Evolutionary conservation across 2,797 vertebrate species (phyloP), one percentile per base, ranked within the genome.

Genomic region (Oreochromis mossambicus): DNA sequence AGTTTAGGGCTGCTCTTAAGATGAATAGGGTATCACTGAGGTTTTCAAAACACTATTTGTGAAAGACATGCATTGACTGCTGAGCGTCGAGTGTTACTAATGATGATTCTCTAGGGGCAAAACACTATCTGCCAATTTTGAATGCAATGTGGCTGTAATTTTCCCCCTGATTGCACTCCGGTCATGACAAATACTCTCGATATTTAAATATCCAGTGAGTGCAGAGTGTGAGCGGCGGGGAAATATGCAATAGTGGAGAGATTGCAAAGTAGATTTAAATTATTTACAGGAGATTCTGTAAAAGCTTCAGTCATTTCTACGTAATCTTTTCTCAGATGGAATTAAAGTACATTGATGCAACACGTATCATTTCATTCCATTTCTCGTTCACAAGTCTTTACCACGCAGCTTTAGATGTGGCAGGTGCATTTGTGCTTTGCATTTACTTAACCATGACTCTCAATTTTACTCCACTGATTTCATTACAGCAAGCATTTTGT

Each of bases 1-100:
- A 91, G 89, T 95, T 91, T 86, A 86, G 68, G 34, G 76, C 89
- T 76, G 83, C 85, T 87, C 84, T 92, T 84, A 86, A 87, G 87
- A 91, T 89, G 85, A 91, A 92, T 84, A 13, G 82, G 32, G 77
- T 79, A 91, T 88, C 83, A 54, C 50, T 4, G 89, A 89, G 83
- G 77, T 91, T 91, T 92, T 91, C 88, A 81, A 91, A 94, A 88
- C 86, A 82, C 88, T 85, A 84, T 93, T 91, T 90, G 87, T 78
- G 83, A 81, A 86, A 89, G 92, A 87, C 89, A 90, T 88, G 89
- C 87, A 90, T 92, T 92, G 93, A 93, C 89, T 92, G 88, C 88
- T 83, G 91, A 94, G 94, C 79, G 80, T 83, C 43, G 84, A 95
- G 87, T 92, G 91, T 94, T 94, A 93, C 94, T 96, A 95, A 95